Evolutionary conservation across 2,888 invertebrate species (phyloP), one percentile per base, ranked within the genome.

Genomic region (Helicoverpa assulta): DNA sequence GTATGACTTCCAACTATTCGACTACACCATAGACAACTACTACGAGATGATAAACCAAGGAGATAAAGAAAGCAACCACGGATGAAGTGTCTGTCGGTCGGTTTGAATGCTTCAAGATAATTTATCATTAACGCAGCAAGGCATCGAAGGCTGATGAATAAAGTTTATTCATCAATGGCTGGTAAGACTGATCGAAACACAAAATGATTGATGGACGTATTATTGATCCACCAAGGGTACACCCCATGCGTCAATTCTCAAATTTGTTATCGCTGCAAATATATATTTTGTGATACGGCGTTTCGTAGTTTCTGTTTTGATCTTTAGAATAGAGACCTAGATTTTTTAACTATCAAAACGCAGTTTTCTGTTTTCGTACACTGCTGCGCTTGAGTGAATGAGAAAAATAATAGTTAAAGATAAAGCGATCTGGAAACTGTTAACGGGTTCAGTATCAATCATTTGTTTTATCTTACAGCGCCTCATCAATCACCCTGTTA

Each of bases 1-100:
- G 91, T 97, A 98, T 88, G 99, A 99, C 92, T 98, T 98, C 92
- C 97, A 97, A 89, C 96, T 99, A 74, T 99, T 99, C 95, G 98
- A 97, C 88, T 99, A 99, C 90, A 97, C 97, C 71, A 96, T 98
- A 86, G 96, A 97, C 81, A 97, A 96, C 79, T 98, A 97, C 90
- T 93, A 97, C 85, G 96, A 97, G 83, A 94, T 97, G 83, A 96
- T 96, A 12, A 91, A 81, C 21, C 66, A 55, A 90, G 92, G 37
- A 53, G 40, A 12, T 14, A 92, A 92, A 70, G 85, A 85, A 51
- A 90, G 85, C 67, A 90, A 83, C 73, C 86, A 92, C 67, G 94
- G 94, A 85, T 94, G 94, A 94, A 82, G 85, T 73, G 53, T 71
- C 58, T 65, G 40, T 56, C 56, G 70, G 61, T 58, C 69, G 70